Evolutionary conservation across 2,797 vertebrate genomes (phyloP).

Genomic region (Peromyscus attwateri): DNA sequence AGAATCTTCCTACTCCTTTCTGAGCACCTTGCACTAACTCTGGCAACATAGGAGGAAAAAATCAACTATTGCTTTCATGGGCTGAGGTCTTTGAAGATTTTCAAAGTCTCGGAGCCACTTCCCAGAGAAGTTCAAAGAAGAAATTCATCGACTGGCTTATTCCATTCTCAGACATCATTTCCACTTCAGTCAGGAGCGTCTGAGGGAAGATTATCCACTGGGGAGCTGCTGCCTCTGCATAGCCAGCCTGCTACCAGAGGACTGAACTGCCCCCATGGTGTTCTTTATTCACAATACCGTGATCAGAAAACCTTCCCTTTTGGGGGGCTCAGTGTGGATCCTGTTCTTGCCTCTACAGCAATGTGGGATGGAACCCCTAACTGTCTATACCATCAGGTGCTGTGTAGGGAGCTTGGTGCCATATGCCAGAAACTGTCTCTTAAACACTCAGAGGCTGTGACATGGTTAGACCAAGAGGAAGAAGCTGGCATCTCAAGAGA

Average conservation of each 20-base stretch:
- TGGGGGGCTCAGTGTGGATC: background rate
- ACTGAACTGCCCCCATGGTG: background rate
- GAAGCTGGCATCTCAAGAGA: background rate
- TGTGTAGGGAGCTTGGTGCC: no score
- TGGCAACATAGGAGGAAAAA: slow-evolving; percentile 57
- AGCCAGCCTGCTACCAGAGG: background rate
- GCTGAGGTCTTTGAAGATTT: slow-evolving; percentile 81
- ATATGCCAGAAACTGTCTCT: background rate
- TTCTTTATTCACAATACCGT: background rate
- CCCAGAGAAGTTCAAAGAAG: slow-evolving; percentile 77
- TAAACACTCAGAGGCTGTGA: background rate
- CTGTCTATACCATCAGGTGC: background rate
- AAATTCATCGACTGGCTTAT: slow-evolving; percentile 47
- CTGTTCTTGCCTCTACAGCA: background rate
- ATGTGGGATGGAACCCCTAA: background rate
- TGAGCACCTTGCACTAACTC: slow-evolving; percentile 17
- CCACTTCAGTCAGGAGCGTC: slow-evolving; percentile 70
- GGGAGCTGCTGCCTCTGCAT: slow-evolving; percentile 57
- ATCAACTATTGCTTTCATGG: slow-evolving; percentile 69
- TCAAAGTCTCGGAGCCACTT: slow-evolving; percentile 77
- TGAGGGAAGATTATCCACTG: background rate
- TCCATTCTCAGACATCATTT: slow-evolving; percentile 75
- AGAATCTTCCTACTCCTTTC: background rate
- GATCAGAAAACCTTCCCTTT: background rate
- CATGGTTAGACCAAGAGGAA: background rate